These are phyloP conservation scores for Drosophila auraria DNA, from an alignment of 1,140 invertebrate genomes.

Conservation along the genomic window DNA sequence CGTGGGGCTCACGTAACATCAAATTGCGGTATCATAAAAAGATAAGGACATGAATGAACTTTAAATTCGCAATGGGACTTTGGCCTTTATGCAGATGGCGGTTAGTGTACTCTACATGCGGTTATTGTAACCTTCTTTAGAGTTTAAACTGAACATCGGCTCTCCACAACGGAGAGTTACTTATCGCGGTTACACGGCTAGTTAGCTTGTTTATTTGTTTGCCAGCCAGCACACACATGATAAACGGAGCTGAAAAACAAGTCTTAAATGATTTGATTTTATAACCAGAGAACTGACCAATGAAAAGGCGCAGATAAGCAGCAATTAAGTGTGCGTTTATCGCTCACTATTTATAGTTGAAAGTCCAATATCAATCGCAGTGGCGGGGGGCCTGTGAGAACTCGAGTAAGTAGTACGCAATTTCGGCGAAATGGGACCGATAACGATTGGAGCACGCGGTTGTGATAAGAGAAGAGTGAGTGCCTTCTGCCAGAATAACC, in stretches of 20 bases:
- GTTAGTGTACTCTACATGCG: not conserved
- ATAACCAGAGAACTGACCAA: conserved; percentile 32
- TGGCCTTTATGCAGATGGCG: conserved; percentile 21
- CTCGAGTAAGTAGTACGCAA: conserved; percentile 68
- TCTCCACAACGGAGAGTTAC: not conserved
- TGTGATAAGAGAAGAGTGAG: conserved; percentile 31
- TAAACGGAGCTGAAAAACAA: conserved; percentile 35
- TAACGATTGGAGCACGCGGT: conserved; percentile 38
- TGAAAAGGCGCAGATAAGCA: conserved; percentile 27
- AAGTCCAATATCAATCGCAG: conserved; percentile 40
- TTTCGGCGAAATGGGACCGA: conserved; percentile 30
- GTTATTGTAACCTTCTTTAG: conserved; percentile 13
- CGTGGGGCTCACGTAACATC: conserved; percentile 12
- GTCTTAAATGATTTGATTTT: conserved; percentile 28
- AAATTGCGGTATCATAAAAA: conserved; percentile 26
- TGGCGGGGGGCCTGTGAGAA: conserved; percentile 34
- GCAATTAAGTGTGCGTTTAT: conserved; percentile 30
- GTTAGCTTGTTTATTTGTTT: conserved; percentile 24
- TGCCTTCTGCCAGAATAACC: conserved; percentile 47
- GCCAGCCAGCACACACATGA: conserved; percentile 6
- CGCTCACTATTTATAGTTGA: conserved; percentile 48
- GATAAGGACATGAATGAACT: conserved; percentile 34
- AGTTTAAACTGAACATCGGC: conserved; percentile 9
- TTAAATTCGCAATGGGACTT: conserved; percentile 42
- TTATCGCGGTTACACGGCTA: conserved; percentile 26